Evolutionary conservation across 2,113 vertebrate species (phyloP).

Genomic region (Rissa tridactyla): DNA sequence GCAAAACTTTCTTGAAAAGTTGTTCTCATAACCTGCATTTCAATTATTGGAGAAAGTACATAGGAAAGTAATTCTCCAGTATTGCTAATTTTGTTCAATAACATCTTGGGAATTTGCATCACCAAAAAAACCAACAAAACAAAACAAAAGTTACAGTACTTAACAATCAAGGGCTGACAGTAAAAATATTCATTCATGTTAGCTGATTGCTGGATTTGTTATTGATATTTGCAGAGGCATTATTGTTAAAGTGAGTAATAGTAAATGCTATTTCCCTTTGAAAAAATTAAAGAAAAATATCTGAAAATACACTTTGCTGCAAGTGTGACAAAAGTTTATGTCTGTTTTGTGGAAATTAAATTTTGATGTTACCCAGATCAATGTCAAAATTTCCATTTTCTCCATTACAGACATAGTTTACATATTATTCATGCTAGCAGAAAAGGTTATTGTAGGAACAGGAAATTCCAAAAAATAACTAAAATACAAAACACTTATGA

Average conservation of each 20-base stretch:
- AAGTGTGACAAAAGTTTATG: not conserved
- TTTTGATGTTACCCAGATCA: not conserved
- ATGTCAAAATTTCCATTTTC: not conserved
- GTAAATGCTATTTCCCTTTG: not conserved
- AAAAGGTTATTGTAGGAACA: not conserved
- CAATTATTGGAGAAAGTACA: not conserved
- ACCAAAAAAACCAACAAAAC: not conserved
- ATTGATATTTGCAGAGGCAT: not conserved
- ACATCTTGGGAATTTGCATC: not conserved
- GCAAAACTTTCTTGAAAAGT: not conserved
- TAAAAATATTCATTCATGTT: not conserved
- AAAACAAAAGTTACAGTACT: too few relatives aligned
- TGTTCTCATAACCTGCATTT: not conserved
- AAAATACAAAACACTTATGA: not conserved
- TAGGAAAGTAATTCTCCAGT: not conserved
- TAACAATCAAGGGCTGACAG: not conserved
- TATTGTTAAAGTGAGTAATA: not conserved
- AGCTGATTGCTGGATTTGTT: not conserved
- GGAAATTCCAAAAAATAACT: not conserved
- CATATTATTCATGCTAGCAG: not conserved
- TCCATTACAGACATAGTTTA: not conserved
- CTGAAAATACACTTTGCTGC: not conserved
- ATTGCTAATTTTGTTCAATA: not conserved
- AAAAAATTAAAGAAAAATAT: not conserved
- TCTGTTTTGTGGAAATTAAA: not conserved